These are phyloP conservation scores for Drosophila aff. DNA, from an alignment of 1,140 invertebrate species.

Conservation along the genomic window DNA sequence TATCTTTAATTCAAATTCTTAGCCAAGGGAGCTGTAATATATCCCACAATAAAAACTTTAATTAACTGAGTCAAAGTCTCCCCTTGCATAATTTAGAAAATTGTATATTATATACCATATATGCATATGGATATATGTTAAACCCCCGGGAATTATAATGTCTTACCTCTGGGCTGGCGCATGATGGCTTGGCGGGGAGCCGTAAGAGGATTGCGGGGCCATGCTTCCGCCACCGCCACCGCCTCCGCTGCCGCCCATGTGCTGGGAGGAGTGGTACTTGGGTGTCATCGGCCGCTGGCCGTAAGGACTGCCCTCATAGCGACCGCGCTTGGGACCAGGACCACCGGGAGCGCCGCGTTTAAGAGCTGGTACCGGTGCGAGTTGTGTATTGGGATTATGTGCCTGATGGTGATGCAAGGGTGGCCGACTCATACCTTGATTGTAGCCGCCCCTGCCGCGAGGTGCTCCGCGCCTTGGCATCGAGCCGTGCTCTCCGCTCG, in stretches of 20 bases:
- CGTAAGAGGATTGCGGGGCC: slow-evolving; percentile 65
- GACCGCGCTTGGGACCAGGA: slow-evolving; percentile 81
- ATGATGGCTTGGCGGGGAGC: slow-evolving; percentile 72
- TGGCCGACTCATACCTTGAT: slow-evolving; percentile 81
- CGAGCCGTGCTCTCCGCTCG: slow-evolving; percentile 62
- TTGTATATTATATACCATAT: neutral
- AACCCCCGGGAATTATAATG: neutral
- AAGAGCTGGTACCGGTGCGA: slow-evolving; percentile 81
- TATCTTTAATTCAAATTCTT: slow-evolving; percentile 5
- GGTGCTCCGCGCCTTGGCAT: slow-evolving; percentile 76
- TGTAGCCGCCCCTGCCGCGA: slow-evolving; percentile 79
- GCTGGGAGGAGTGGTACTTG: slow-evolving; percentile 76
- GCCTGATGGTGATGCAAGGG: slow-evolving; percentile 79
- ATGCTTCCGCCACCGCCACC: slow-evolving; percentile 45
- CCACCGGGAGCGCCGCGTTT: slow-evolving; percentile 84
- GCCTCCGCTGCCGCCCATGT: slow-evolving; percentile 57
- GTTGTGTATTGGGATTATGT: slow-evolving; percentile 84
- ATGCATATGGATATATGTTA: neutral
- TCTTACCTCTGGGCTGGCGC: slow-evolving; percentile 73
- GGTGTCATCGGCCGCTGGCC: slow-evolving; percentile 79
- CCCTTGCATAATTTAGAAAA: slow-evolving; percentile 1
- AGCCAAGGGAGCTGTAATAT: neutral
- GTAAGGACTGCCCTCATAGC: slow-evolving; percentile 81
- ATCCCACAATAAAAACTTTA: slow-evolving; percentile 19
- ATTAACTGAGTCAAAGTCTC: neutral